phyloP scores from a whole-genome alignment of 2,113 vertebrate genomes.

The Bucco capensis region DNA sequence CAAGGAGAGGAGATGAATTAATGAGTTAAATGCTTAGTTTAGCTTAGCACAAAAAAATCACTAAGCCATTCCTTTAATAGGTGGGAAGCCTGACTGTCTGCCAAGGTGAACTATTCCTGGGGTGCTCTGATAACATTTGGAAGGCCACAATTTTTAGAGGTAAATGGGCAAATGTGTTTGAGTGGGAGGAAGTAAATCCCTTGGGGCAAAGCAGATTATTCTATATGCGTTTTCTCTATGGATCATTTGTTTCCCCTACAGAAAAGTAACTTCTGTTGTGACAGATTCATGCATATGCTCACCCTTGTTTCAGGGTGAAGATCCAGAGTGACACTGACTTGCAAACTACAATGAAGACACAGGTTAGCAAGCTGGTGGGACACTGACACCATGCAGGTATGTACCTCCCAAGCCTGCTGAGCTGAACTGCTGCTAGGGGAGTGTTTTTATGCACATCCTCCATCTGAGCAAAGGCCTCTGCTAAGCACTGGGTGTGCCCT shows the following conservation, averaged over 20 bases:
- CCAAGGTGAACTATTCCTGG: constrained; percentile 55
- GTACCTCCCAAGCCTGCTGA: background rate
- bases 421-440: background rate
- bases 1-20: constrained; percentile 37
- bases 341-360: background rate
- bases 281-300: background rate
- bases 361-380: background rate
- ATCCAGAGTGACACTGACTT: background rate
- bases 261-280: background rate
- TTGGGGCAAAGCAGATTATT: constrained; percentile 41
- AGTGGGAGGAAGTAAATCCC: constrained; percentile 43
- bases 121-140: constrained; percentile 43
- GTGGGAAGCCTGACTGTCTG: constrained; percentile 30
- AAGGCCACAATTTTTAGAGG: constrained; percentile 36
- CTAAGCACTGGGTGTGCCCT: fast-evolving
- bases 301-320: background rate
- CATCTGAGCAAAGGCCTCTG: background rate
- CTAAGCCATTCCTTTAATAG: constrained; percentile 37
- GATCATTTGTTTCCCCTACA: constrained; percentile 27
- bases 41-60: constrained; percentile 41
- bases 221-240: background rate
- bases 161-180: constrained; percentile 36
- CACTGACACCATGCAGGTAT: constrained; percentile 26
- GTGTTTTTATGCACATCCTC: background rate
- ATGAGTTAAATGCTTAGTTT: constrained; percentile 49